Evolutionary conservation across 2,888 invertebrate genomes (phyloP), one percentile per base, ranked within the genome.

Genomic region (Dorcus parallelipipedus): DNA sequence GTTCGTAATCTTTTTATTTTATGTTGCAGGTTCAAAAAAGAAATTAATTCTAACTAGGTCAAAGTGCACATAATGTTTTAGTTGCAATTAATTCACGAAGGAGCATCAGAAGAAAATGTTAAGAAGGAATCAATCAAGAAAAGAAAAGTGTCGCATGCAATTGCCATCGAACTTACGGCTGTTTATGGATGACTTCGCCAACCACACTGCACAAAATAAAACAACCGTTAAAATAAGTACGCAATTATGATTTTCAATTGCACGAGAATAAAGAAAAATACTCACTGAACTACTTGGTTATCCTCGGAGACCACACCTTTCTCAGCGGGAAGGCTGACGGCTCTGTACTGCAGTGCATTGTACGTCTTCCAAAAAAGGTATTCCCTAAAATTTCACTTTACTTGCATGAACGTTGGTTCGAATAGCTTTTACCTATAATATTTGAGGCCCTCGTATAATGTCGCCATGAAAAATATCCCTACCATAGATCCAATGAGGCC

Each of bases 401-500:
- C 39, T 48, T 47, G 47, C 33, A 26, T 38, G 9, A 52, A 42
- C 26, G 3, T 23, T 23, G 33, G 20, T 14, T 26, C 17, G 9
- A 9, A 20, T 3, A n/a, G 51, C 23, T 52, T 73, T 69, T 79
- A 84, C 78, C 89, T 82, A 67, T 86, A 89, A 80, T 93, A 95
- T 81, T 97, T 98, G 3, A 99, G 84, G 0, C 95, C 97, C 82
- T 99, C 98, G 77, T 98, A 98, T 26, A 96, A 81, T 53, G 95
- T 86, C 5, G 96, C 96, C 85, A 97, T 86, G 63, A 95, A 81
- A 75, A 97, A 93, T 71, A 98, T 93, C 48, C 90, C 91, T 64
- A 97, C 80, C 83, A 96, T 95, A 3, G 97, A 96, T 45, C 91
- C 91, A 58, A 97, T 79, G 69, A 98, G 84, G 58, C 91, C 91